These are phyloP conservation scores for Phasianus colchicus DNA, from an alignment of 2,113 vertebrate species.

Conservation along the genomic window DNA sequence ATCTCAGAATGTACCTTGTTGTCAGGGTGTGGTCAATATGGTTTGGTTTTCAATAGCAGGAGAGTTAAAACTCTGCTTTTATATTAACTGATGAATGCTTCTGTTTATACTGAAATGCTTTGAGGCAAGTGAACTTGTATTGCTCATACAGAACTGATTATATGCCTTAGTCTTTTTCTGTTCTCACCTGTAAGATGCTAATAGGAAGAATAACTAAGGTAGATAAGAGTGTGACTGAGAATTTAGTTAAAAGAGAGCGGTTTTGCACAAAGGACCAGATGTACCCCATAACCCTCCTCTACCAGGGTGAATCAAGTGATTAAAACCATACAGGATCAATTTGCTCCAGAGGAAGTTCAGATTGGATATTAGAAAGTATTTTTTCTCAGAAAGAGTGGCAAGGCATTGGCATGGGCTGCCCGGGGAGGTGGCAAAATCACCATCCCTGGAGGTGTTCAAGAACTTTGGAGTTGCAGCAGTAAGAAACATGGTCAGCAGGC, in stretches of 20 bases:
- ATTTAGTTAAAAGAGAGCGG: neutral
- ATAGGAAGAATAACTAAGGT: conserved; percentile 1
- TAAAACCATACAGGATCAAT: no score
- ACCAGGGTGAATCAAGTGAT: no score
- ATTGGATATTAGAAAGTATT: no score
- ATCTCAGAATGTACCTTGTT: neutral
- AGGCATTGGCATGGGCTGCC: no score
- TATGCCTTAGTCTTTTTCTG: neutral
- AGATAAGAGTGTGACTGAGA: neutral
- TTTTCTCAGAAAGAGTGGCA: no score
- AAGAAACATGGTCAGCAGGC: no score
- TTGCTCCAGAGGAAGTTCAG: no score
- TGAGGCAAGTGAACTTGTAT: neutral
- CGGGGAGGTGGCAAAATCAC: no score
- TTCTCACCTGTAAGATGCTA: conserved; percentile 15
- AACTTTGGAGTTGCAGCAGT: no score
- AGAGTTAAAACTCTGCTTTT: neutral
- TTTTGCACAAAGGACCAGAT: neutral
- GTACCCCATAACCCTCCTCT: no score
- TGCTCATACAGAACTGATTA: neutral
- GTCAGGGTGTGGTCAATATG: neutral
- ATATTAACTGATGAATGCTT: neutral
- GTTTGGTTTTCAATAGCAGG: neutral
- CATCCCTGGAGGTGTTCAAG: no score
- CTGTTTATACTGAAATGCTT: neutral